These are phyloP conservation scores for Stercorarius parasiticus DNA, from an alignment of 2,113 vertebrate species.

Conservation along the genomic window DNA sequence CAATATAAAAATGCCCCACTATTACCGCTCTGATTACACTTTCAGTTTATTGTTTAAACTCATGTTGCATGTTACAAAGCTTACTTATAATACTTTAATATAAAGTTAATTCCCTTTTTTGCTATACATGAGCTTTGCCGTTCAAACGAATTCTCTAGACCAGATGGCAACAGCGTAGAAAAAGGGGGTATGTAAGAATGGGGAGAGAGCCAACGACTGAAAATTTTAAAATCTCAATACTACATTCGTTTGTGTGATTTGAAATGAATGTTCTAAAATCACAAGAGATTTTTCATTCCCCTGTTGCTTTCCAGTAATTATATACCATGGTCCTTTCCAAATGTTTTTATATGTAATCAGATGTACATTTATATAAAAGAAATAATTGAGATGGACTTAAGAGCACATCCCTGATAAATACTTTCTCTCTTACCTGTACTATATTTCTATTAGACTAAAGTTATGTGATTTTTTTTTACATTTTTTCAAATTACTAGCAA, in stretches of 20 bases:
- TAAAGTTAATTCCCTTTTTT: conserved; percentile 62
- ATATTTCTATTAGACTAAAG: conserved; percentile 89
- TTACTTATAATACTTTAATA: conserved; percentile 59
- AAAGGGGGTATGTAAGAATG: background rate
- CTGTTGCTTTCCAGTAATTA: conserved; percentile 75
- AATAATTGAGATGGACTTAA: conserved; percentile 82
- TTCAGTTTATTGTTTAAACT: conserved; percentile 68
- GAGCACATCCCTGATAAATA: conserved; percentile 85
- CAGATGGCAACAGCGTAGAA: conserved; percentile 59
- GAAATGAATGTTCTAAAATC: conserved; percentile 69
- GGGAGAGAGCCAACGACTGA: conserved; percentile 53
- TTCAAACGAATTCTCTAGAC: conserved; percentile 56
- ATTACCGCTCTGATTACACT: conserved; percentile 53
- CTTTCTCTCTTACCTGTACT: conserved; percentile 86
- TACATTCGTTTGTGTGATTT: conserved; percentile 65
- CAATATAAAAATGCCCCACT: conserved; percentile 47
- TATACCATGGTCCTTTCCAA: conserved; percentile 78
- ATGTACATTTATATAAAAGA: conserved; percentile 85
- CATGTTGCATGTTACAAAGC: conserved; percentile 75
- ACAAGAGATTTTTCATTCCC: conserved; percentile 71
- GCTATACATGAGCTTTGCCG: conserved; percentile 55
- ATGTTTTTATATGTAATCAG: conserved; percentile 86
- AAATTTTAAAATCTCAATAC: conserved; percentile 43
- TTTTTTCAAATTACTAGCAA: conserved; percentile 88
- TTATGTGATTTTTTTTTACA: conserved; percentile 86